Evolutionary conservation across 2,113 vertebrate species (phyloP), one percentile per base, ranked within the genome.

Genomic region (Notarius quadriscutis): DNA sequence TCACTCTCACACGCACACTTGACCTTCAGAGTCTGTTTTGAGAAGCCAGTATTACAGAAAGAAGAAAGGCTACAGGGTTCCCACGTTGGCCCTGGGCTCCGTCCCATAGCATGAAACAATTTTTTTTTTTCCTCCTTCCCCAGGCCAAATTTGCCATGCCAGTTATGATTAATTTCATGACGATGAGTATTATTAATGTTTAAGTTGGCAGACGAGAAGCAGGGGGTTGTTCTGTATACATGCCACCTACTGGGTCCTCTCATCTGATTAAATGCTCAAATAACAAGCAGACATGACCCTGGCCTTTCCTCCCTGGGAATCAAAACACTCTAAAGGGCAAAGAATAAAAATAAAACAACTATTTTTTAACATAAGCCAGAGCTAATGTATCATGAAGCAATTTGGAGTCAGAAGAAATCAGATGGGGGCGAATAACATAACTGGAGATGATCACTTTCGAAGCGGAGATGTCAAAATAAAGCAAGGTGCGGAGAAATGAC

Each of bases 101-200:
- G 85, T 86, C 65, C 20, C 72, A 67, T 53, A 79, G 69, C 48
- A 74, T 88, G 90, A 87, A 95, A 92, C 88, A 94, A 95, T 94
- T 95, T 88, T 89, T 89, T 92, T 92, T 87, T 74, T 91, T 77
- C 48, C 48, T 71, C 67, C 17, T 25, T 86, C 63, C 50, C 48
- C 57, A 79, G 91, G 90, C 50, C 90, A 88, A 69, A 0, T 57
- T 63, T 81, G 85, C 65, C 87, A 88, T 92, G 88, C 90, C 87
- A 91, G 89, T 87, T 67, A 84, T 72, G n/a, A 92, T 84, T 92
- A 90, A 91, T 91, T 89, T 27, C 55, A 84, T 51, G 71, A 92
- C 89, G 88, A 90, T 89, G 87, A 1, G 83, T 81, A 83, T 88
- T 89, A 89, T 88, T 92, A 84, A 85, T 91, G 89, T 78, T 86